These are phyloP conservation scores for Agrotis segetum DNA, from an alignment of 2,888 invertebrate species.

Conservation along the genomic window DNA sequence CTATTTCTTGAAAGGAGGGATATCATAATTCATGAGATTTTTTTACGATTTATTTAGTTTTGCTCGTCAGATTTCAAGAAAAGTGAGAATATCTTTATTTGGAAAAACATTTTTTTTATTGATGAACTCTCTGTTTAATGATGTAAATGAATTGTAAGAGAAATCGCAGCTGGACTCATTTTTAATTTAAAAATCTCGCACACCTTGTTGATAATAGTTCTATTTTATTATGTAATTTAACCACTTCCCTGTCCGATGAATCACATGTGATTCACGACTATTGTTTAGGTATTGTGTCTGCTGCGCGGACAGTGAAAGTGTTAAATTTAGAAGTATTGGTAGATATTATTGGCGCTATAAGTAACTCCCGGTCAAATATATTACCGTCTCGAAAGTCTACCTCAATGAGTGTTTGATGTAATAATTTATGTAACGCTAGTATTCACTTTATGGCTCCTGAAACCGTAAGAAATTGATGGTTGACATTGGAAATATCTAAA, in stretches of 20 bases:
- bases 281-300: too few species aligned
- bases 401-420: slow-evolving; percentile 50
- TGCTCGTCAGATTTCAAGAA: background rate
- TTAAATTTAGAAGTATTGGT: slow-evolving; percentile 21
- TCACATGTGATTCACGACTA: too few species aligned
- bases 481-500: too few species aligned
- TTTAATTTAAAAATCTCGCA: slow-evolving; percentile 7
- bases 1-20: slow-evolving; percentile 9
- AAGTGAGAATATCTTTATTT: background rate
- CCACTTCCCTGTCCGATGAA: too few species aligned
- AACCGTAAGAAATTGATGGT: background rate
- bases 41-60: slow-evolving; percentile 21
- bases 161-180: background rate
- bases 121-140: too few species aligned
- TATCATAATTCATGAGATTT: slow-evolving; percentile 1
- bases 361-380: slow-evolving; percentile 19
- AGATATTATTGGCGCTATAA: slow-evolving; percentile 20
- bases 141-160: slow-evolving; percentile 18
- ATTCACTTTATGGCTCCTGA: slow-evolving; percentile 12
- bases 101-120: too few species aligned
- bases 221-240: slow-evolving; percentile 19
- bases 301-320: too few species aligned
- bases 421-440: slow-evolving; percentile 43
- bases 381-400: slow-evolving; percentile 42
- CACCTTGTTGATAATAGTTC: slow-evolving; percentile 24